Evolutionary conservation across 2,888 invertebrate species (phyloP), one percentile per base, ranked within the genome.

Genomic region (Adineta ricciae): DNA sequence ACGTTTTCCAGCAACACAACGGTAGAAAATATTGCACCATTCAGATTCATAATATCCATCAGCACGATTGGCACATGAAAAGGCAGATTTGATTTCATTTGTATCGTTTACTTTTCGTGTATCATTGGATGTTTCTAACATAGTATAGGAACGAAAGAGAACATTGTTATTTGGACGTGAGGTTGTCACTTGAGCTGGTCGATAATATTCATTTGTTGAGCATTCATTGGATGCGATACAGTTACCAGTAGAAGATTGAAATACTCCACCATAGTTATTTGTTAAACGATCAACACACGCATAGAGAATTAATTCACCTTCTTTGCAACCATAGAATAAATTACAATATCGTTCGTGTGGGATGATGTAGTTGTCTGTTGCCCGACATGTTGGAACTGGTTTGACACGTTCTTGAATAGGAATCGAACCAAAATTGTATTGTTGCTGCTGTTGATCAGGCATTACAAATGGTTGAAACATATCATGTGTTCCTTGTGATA

Each of bases 21-120:
- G 50, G 50, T 86, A 86, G 32, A 86, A 86, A n/a, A 86, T 54
- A 83, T 86, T 86, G 52, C 86, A 86, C 86, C 86, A 86, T 83
- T 86, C 86, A 5, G 86, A 86, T 72, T 86, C 86, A 83, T 86
- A 86, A 52, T 86, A 86, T 24, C 86, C 86, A 72, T 86, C 83
- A 27, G 38, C 11, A 46, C 49, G 52, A 64, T 83, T 84, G 8
- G 36, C 7, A 84, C 86, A 86, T 19, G 86, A 83, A 84, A 86
- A 86, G 16, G 49, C 32, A 5, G 83, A 64, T 52, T 86, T 73
- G 5, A 83, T 78, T 36, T 52, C 82, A 50, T 14, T 1, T 41
- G 41, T 41, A 11, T 78, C 41, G n/a, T 78, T 41, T 8, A 38
- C 3, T 41, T n/a, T 21, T 78, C 11, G 11, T 78, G 78, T 78